phyloP scores from a whole-genome alignment of 2,113 vertebrate genomes.

The Centropus unirufus region DNA sequence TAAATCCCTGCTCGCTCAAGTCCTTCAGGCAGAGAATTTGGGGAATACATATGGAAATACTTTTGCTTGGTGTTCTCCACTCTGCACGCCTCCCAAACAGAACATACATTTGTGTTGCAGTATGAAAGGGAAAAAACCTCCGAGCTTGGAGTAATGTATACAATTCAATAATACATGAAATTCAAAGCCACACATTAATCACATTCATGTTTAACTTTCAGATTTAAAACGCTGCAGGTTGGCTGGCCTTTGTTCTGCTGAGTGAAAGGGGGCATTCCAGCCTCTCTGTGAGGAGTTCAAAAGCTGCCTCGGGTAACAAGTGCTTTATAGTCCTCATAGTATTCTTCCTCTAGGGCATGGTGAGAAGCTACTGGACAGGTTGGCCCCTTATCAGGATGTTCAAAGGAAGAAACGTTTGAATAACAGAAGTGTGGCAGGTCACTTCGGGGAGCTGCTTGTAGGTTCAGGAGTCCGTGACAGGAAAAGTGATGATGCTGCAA shows the following conservation, averaged over 20 bases:
- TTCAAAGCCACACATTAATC: conserved; percentile 71
- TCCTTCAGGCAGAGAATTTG: conserved; percentile 58
- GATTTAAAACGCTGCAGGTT: conserved; percentile 56
- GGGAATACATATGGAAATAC: conserved; percentile 68
- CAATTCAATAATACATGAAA: conserved; percentile 62
- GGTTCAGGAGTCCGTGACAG: conserved; percentile 15
- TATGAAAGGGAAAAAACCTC: conserved; percentile 52
- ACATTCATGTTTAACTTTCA: conserved; percentile 59
- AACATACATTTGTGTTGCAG: conserved; percentile 51
- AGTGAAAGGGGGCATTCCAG: conserved; percentile 65
- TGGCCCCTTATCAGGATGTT: conserved; percentile 52
- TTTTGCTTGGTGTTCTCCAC: conserved; percentile 51
- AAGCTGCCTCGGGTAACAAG: conserved; percentile 65
- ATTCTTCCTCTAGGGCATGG: neutral
- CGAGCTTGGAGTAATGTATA: conserved; percentile 57
- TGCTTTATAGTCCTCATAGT: conserved; percentile 47
- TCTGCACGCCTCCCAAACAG: conserved; percentile 47
- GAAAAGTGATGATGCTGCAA: conserved; percentile 40
- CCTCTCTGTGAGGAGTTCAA: conserved; percentile 38
- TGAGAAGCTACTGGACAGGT: conserved; percentile 36
- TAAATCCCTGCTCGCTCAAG: conserved; percentile 49
- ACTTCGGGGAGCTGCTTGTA: neutral
- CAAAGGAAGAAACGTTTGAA: conserved; percentile 27
- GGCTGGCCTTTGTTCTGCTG: conserved; percentile 59
- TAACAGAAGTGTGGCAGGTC: conserved; percentile 47